Base-by-base conservation (phyloP, 2,113 vertebrate species). In the Caracal caracal region DNA sequence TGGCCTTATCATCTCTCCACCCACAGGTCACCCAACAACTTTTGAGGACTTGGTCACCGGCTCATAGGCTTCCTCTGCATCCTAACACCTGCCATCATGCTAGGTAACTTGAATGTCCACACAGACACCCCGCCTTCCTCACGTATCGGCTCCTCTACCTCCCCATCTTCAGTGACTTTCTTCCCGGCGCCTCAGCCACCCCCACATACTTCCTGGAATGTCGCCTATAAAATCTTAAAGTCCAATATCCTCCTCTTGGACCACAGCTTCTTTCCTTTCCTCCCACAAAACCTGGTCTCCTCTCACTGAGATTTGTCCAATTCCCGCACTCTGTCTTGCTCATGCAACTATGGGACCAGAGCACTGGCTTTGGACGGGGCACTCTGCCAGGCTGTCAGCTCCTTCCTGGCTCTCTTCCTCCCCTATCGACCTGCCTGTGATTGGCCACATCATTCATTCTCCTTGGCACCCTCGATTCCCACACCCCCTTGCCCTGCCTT, bases 391-490 rank as follows among this genome's bases (percentile, higher is more conserved):
- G 78, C 26, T 88, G 70, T 86, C 85, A 70, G 59, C 88, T 88
- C 83, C 81, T 71, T 95, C 95, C 92, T 66, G 94, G 43, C 80
- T 79, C n/a, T 26, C 82, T 95, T 94, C 96, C 79, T 94, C 88
- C 92, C 47, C 56, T 30, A 17, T 22, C 6, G 61, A 91, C 95
- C 91, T 63, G 90, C 68, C 49, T 0, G 3, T 49, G 82, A 86
- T 35, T 33, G 94, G 88, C 56, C 80, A 40, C 68, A 96, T 95
- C 96, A 68, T 63, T 94, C 94, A 92, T 63, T 83, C 93, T 92
- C 68, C 5, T 68, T 73, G 75, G 79, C 86, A 92, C 87, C 82
- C 51, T 93, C 2, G 0, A 76, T 92, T 96, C 95, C 93, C 96
- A 92, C 73, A 97, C 78, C 73, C 95, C 89, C 68, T 92, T 2